Evolutionary conservation across 2,797 vertebrate genomes (phyloP).

Genomic region (Myoxocephalus aenaeus): DNA sequence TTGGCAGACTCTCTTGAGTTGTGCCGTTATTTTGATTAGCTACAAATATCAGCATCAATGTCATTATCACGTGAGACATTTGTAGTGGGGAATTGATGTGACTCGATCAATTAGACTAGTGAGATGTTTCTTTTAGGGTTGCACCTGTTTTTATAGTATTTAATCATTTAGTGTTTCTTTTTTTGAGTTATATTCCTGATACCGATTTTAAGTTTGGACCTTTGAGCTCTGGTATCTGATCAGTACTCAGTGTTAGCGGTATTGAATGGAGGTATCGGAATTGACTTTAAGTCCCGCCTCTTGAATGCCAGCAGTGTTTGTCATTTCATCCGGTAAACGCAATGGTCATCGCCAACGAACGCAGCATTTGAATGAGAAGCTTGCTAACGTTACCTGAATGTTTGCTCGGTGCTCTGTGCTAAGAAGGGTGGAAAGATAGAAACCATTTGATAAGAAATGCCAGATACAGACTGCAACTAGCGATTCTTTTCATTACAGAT

Average conservation of each 20-base stretch:
- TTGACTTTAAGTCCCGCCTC: not conserved
- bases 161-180: not conserved
- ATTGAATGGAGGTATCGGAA: not conserved
- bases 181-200: not conserved
- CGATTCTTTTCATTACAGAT: not conserved
- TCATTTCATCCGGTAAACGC: not conserved
- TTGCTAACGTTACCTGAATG: not conserved
- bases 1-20: constrained; percentile 7
- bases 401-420: not conserved
- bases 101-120: not conserved
- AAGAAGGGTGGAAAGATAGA: not conserved
- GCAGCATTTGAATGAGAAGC: not conserved
- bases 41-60: not conserved
- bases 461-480: not conserved
- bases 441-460: not conserved
- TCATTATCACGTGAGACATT: not conserved
- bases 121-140: not conserved
- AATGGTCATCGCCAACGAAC: not conserved
- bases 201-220: not conserved
- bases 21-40: not conserved
- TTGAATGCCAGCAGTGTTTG: not conserved
- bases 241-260: not conserved
- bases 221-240: not conserved
- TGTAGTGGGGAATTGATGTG: not conserved
- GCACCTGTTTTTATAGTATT: not conserved